Base-by-base conservation (phyloP, 2,888 invertebrate species). In the Erannis defoliaria region DNA sequence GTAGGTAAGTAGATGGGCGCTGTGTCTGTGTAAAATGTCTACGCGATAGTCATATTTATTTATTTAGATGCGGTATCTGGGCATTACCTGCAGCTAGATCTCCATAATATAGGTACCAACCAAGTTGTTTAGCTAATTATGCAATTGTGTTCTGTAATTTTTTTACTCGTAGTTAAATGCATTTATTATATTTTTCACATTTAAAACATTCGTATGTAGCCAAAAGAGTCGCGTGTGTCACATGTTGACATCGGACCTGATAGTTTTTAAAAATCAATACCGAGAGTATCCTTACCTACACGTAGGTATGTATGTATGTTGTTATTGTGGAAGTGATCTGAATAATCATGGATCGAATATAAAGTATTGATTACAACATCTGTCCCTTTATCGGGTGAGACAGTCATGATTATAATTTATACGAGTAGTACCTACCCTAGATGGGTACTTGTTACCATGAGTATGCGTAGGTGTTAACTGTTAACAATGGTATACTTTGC, bases 311-410 rank as follows among this genome's bases (percentile, higher is more conserved):
- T 49, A 60, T 61, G 59, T 50, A 45, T 33, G 58, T 18, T 57
- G 60, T 43, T 51, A 38, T 55, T 26, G 54, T 64, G 62, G 67
- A 66, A 64, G 67, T 66, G 56, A 67, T 63, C 55, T 49, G 42
- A 64, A 60, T 35, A 62, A 65, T 40, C 67, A 56, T 64, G 64
- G 19, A 51, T 51, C 29, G 67, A 70, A 67, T 70, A 57, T 42
- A 35, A 65, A 69, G 33, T 66, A 61, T 60, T 23, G 53, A 48
- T 46, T 38, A 59, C 58, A 16, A 14, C 45, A 51, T 57, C 42
- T 37, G 43, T 45, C 29, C 37, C 18, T n/a, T 33, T 49, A 33
- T 33, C 18, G 45, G 12, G 29, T 31, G 45, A 45, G 29, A 35
- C 29, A 43, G n/a, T 14, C 26, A 45, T 45, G 14, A 19, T 38